A percentile compares a stretch with the other conserved stretches of the same genome.
Evolutionary conservation across 2,797 vertebrate species (phyloP).

Genomic region (Pelochelys cantorii): DNA sequence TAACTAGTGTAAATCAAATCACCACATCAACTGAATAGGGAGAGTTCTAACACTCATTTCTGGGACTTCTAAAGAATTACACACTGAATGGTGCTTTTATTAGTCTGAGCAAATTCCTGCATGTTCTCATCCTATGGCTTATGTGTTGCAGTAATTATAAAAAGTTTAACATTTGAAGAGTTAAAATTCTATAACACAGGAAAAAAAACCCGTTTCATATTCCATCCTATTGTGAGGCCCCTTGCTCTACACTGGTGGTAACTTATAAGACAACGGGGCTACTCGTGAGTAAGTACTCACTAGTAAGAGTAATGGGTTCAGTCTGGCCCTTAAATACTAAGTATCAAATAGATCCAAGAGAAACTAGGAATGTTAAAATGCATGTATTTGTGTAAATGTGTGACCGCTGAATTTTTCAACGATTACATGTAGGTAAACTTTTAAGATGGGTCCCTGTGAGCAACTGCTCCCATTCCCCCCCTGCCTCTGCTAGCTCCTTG

Average conservation of each 20-base stretch:
- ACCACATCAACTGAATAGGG: neutral
- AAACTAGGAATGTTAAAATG: neutral
- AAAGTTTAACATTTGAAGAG: neutral
- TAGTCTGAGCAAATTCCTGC: neutral
- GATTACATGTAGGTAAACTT: too few relatives aligned
- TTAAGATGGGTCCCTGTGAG: too few relatives aligned
- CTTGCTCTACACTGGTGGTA: neutral
- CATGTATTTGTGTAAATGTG: too few relatives aligned
- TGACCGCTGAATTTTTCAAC: too few relatives aligned
- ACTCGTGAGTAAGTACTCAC: neutral
- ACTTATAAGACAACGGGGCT: neutral
- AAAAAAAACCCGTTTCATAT: neutral
- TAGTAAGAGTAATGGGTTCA: neutral
- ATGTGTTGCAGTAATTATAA: neutral
- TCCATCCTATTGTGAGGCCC: neutral
- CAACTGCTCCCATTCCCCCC: too few relatives aligned
- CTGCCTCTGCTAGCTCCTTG: too few relatives aligned
- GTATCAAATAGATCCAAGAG: neutral
- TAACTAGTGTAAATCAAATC: accelerated
- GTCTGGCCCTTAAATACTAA: neutral
- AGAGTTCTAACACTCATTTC: neutral
- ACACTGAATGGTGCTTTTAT: accelerated
- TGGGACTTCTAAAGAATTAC: neutral
- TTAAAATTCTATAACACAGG: neutral
- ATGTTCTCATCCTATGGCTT: neutral